Evolutionary conservation across 2,113 vertebrate species (phyloP).

Genomic region (Forbesichthys papilliferus): DNA sequence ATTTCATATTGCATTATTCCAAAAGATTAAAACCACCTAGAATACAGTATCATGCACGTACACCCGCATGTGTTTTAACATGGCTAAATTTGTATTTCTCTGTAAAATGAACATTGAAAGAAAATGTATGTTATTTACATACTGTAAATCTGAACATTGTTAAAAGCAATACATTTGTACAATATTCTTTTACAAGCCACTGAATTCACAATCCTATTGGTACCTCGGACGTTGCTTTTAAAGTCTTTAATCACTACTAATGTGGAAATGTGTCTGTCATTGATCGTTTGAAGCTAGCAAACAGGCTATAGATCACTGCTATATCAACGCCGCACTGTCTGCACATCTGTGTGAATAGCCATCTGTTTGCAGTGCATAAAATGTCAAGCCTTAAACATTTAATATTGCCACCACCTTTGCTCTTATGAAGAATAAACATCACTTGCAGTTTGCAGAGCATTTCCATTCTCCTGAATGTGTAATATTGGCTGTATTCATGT

Average conservation of each 20-base stretch:
- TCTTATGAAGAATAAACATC: conserved; percentile 13
- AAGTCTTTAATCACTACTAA: conserved; percentile 71
- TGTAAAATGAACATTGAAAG: no score
- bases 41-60: no score
- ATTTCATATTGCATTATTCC: no score
- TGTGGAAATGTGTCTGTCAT: conserved; percentile 52
- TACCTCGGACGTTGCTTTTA: conserved; percentile 46
- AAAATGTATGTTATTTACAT: no score
- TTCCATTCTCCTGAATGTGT: conserved; percentile 2
- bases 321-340: conserved; percentile 46
- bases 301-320: conserved; percentile 59
- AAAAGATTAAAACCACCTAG: no score
- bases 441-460: conserved; percentile 13
- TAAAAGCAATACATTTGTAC: no score
- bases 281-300: conserved; percentile 58
- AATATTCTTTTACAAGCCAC: no score
- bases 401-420: conserved; percentile 14
- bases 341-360: conserved; percentile 26
- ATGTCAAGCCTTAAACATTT: conserved; percentile 35
- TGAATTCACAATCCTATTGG: neutral
- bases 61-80: neutral
- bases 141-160: no score
- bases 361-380: conserved; percentile 30
- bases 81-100: no score
- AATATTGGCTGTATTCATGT: neutral